Percentiles rank a stretch among this genome's conserved stretches.
Evolutionary conservation across 2,797 vertebrate species (phyloP).

Genomic region (Dipus sagitta): DNA sequence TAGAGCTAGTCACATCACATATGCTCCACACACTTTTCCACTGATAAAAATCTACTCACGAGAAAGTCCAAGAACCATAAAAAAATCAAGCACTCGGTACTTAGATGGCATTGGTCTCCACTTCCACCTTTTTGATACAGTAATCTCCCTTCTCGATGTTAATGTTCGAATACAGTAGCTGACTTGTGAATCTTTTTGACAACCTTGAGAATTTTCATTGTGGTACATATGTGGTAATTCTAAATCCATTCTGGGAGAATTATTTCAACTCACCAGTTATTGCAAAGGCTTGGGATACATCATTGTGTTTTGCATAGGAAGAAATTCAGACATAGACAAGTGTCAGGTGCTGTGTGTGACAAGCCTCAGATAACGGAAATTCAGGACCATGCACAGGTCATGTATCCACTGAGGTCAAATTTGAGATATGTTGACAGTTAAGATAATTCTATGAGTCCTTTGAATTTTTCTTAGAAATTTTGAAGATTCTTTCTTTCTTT

Average conservation of each 20-base stretch:
- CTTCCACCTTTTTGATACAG: not conserved
- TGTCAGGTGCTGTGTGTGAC: not conserved
- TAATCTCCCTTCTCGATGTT: not conserved
- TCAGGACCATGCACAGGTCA: not conserved
- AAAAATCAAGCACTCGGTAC: slow-evolving; percentile 12
- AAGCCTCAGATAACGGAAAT: slow-evolving; percentile 36
- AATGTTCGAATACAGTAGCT: slow-evolving; percentile 13
- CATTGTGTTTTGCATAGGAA: not conserved
- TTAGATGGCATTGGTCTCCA: slow-evolving; percentile 28
- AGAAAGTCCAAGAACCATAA: slow-evolving; percentile 46
- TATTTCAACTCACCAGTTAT: slow-evolving; percentile 17
- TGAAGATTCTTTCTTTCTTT: not conserved
- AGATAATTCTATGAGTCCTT: slow-evolving; percentile 26
- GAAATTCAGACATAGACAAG: not conserved
- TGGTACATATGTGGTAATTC: not conserved
- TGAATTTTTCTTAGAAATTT: not conserved
- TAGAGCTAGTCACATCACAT: not conserved
- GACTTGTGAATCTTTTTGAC: slow-evolving; percentile 12
- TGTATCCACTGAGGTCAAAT: slow-evolving; percentile 14
- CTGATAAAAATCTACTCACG: slow-evolving; percentile 15
- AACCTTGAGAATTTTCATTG: slow-evolving; percentile 48
- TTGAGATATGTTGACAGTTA: slow-evolving; percentile 35
- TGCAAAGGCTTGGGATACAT: not conserved
- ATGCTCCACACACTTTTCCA: not conserved
- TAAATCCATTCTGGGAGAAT: slow-evolving; percentile 15